Conservation (phyloP, 2,113 vertebrate genomes). For the Macrotus californicus region DNA sequence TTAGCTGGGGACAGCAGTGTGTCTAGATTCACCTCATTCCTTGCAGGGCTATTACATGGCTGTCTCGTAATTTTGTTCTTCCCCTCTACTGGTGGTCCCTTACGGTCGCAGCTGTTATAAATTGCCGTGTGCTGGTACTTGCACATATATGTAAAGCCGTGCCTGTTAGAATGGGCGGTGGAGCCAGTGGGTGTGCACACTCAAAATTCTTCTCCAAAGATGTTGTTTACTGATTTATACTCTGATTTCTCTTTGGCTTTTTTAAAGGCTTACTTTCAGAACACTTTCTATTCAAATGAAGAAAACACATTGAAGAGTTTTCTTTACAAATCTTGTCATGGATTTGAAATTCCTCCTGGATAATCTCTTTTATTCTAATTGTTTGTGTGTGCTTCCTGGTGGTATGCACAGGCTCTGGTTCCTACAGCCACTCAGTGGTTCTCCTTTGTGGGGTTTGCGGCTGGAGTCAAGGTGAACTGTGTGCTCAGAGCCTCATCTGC, state of each 20-base stretch:
- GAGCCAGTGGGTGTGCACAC: not conserved
- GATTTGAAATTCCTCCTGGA: not conserved
- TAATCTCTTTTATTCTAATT: not conserved
- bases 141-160: accelerated
- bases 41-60: not conserved
- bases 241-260: not conserved
- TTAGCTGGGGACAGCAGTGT: not conserved
- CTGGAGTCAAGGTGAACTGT: accelerated
- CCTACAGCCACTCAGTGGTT: not conserved
- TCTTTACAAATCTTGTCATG: not conserved
- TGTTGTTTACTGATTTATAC: not conserved
- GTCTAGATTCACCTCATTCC: not conserved
- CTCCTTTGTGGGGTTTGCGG: not conserved
- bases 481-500: not conserved
- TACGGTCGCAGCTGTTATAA: not conserved
- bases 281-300: not conserved
- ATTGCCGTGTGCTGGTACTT: not conserved
- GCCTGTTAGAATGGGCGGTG: not conserved
- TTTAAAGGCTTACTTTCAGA: not conserved
- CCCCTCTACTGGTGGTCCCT: not conserved
- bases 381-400: not conserved
- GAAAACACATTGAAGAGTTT: not conserved
- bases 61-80: not conserved
- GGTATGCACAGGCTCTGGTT: not conserved
- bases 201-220: not conserved